Percentiles rank a stretch among this genome's conserved stretches.
These are phyloP conservation scores for Polyommatus iphigenia DNA, from an alignment of 2,888 invertebrate species.

Conservation along the genomic window DNA sequence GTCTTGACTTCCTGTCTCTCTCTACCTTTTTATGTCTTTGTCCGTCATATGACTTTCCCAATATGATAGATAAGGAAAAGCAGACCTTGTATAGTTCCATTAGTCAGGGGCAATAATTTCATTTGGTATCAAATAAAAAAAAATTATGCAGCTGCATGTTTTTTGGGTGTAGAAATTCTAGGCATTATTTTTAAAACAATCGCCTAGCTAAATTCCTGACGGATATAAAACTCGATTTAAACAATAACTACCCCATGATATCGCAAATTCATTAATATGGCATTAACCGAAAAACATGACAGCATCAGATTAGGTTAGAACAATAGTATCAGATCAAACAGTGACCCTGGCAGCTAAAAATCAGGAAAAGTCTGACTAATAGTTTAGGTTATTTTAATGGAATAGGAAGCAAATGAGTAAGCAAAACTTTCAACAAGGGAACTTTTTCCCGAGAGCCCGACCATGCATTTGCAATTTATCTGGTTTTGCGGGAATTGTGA, in stretches of 20 bases:
- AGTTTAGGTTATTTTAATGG: background rate
- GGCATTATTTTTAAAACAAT: background rate
- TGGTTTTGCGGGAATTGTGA: no score
- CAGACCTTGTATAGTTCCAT: no score
- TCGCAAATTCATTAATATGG: slow-evolving; percentile 2
- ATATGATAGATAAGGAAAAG: no score
- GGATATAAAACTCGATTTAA: background rate
- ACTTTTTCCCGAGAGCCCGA: no score
- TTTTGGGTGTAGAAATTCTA: background rate
- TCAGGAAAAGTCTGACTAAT: slow-evolving; percentile 19
- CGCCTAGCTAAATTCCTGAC: background rate
- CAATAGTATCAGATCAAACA: slow-evolving; percentile 36
- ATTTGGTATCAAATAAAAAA: no score
- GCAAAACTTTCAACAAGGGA: no score
- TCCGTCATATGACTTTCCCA: no score
- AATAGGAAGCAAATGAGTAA: background rate
- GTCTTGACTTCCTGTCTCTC: no score
- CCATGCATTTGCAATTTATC: no score
- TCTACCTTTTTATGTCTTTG: no score
- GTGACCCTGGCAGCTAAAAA: slow-evolving; percentile 43
- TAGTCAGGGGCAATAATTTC: no score
- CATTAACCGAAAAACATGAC: slow-evolving; percentile 34
- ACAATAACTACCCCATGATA: background rate
- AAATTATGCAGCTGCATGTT: background rate
- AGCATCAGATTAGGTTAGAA: slow-evolving; percentile 36